Percentiles rank a stretch among this genome's conserved stretches.
Conservation (phyloP, 2,888 invertebrate species). For the Leptinotarsa haldemani region DNA sequence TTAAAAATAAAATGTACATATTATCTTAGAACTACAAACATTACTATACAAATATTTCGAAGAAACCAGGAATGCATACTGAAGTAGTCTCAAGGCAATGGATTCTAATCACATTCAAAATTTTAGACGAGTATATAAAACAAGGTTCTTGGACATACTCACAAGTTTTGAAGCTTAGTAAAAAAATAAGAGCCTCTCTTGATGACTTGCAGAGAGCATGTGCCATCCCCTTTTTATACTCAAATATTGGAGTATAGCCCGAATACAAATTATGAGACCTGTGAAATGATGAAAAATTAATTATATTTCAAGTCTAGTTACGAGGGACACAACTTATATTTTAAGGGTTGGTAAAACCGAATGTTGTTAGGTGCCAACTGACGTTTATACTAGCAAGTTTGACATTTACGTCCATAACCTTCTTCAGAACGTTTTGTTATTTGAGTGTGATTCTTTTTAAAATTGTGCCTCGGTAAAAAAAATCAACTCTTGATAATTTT, state of each 20-base stretch:
- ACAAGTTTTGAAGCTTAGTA: constrained; percentile 68
- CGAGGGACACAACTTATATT: too few species aligned
- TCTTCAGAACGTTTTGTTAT: too few species aligned
- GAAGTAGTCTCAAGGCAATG: constrained; percentile 24
- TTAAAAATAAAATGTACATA: constrained; percentile 25
- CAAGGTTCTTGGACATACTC: constrained; percentile 37
- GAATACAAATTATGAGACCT: constrained; percentile 87
- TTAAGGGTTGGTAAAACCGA: too few species aligned
- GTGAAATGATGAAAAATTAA: constrained; percentile 56
- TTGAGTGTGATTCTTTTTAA: too few species aligned
- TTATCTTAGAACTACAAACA: constrained; percentile 9
- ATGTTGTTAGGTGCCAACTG: too few species aligned
- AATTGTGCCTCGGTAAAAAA: too few species aligned
- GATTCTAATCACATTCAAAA: constrained; percentile 42
- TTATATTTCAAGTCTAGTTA: background rate
- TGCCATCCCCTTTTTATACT: constrained; percentile 92
- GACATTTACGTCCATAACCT: too few species aligned
- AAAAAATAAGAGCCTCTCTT: constrained; percentile 88
- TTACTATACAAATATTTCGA: constrained; percentile 19
- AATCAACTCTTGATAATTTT: too few species aligned
- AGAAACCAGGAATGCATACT: constrained; percentile 39
- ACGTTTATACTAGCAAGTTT: too few species aligned
- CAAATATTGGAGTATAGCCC: constrained; percentile 88
- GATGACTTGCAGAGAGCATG: constrained; percentile 85
- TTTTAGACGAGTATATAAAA: constrained; percentile 38